phyloP scores from a whole-genome alignment of 2,888 invertebrate genomes.

The Phengaris alcon region DNA sequence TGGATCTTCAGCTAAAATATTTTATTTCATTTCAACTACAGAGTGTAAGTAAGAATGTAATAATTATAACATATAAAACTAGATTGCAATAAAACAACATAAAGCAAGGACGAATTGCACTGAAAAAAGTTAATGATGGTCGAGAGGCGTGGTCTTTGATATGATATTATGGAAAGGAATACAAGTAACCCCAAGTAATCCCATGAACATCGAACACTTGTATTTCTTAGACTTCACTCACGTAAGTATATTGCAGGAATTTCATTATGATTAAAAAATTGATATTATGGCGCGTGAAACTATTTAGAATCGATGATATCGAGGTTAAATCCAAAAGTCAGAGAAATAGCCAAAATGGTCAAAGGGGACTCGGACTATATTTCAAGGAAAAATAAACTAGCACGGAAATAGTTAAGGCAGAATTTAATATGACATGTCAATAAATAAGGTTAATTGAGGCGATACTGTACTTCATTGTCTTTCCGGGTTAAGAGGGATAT shows the following conservation, averaged over 20 bases:
- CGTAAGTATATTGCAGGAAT: background rate
- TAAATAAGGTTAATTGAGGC: no score
- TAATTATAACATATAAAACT: no score
- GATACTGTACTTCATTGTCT: no score
- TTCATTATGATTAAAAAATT: background rate
- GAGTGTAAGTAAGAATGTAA: no score
- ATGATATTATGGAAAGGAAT: background rate
- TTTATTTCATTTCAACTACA: no score
- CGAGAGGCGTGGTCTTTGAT: no score
- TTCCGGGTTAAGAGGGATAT: no score
- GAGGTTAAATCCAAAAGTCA: background rate
- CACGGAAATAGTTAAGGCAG: background rate
- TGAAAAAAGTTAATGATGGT: no score
- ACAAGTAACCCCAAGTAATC: background rate
- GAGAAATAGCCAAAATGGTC: background rate
- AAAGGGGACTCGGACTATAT: background rate
- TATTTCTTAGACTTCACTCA: background rate
- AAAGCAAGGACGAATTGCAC: no score
- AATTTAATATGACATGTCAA: no score
- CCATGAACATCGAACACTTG: background rate
- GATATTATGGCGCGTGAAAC: slow-evolving; percentile 6
- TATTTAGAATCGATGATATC: background rate
- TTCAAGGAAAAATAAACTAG: background rate
- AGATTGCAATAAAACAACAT: no score
- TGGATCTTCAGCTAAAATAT: no score